Evolutionary conservation across 1,140 invertebrate species (phyloP), one percentile per base, ranked within the genome.

Genomic region (Cydia amplana): DNA sequence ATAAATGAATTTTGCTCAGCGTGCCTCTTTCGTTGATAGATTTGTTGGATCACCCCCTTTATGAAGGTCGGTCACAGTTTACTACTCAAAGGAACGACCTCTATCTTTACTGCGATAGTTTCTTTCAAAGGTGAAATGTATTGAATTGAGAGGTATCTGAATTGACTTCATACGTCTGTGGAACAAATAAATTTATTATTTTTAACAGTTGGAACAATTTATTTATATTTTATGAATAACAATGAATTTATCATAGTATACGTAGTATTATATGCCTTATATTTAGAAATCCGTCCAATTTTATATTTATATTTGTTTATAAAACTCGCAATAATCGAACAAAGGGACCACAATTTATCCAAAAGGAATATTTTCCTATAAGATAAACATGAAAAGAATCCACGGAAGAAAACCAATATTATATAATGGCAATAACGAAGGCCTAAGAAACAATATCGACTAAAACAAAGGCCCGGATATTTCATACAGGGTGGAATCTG

Each of bases 361-460:
- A 46, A 46, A 43, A 51, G 16, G 7, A 18, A 51, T 51, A 51
- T 51, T 51, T 51, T 18, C 49, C 6, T 9, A 51, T 18, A 51
- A 51, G 49, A 46, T 46, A 51, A 51, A 18, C 49, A 51, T 18
- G 46, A 51, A 51, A 51, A 51, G 49, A 51, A 51, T 51, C 3
- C 49, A 2, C n/a, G 16, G 16, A 51, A 51, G 16, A 51, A n/a
- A 51, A 51, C 6, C n/a, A n/a, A 51, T 51, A 18, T 51, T n/a
- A 51, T 51, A 51, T 51, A 51, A 18, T 51, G 49, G n/a, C 49
- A 51, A 51, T 51, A 51, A 51, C n/a, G 16, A 51, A 51, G 16
- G 49, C 4, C 6, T n/a, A 51, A 18, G 49, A 51, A 51, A 51
- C 49, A 51, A 51, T 51, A 51, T 51, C 16, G 6, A 51, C 49